These are phyloP conservation scores for Drosophila pallidifrons DNA, from an alignment of 1,140 invertebrate genomes.

Conservation along the genomic window DNA sequence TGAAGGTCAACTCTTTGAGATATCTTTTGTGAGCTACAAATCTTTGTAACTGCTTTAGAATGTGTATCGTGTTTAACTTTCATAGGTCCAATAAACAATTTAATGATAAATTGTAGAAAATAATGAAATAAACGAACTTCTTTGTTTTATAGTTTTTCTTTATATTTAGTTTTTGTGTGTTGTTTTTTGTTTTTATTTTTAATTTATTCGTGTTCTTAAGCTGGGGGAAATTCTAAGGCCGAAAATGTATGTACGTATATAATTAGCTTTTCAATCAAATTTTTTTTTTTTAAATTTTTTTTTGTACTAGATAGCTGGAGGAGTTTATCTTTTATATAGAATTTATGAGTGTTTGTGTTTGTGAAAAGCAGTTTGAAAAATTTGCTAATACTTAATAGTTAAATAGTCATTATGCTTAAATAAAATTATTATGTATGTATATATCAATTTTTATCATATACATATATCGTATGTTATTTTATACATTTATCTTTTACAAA, in stretches of 20 bases:
- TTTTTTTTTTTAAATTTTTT: conserved; percentile 55
- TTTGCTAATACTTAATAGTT: conserved; percentile 73
- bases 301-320: conserved; percentile 79
- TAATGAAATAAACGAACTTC: conserved; percentile 8
- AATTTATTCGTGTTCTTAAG: conserved; percentile 67
- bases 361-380: conserved; percentile 73
- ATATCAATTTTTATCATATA: conserved; percentile 37
- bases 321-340: conserved; percentile 19
- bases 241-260: conserved; percentile 80
- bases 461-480: conserved; percentile 67
- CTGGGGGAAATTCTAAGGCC: conserved; percentile 72
- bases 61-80: no score
- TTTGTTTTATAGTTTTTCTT: conserved; percentile 41
- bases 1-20: no score
- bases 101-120: not conserved
- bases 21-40: not conserved
- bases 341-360: conserved; percentile 11
- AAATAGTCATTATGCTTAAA: conserved; percentile 74
- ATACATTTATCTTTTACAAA: conserved; percentile 66
- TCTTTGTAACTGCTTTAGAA: not conserved
- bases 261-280: conserved; percentile 44
- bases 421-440: conserved; percentile 54
- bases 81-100: no score
- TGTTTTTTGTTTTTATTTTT: conserved; percentile 58
- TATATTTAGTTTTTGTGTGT: conserved; percentile 67